Conservation (phyloP, 2,113 vertebrate genomes). For the Petroica traversi region DNA sequence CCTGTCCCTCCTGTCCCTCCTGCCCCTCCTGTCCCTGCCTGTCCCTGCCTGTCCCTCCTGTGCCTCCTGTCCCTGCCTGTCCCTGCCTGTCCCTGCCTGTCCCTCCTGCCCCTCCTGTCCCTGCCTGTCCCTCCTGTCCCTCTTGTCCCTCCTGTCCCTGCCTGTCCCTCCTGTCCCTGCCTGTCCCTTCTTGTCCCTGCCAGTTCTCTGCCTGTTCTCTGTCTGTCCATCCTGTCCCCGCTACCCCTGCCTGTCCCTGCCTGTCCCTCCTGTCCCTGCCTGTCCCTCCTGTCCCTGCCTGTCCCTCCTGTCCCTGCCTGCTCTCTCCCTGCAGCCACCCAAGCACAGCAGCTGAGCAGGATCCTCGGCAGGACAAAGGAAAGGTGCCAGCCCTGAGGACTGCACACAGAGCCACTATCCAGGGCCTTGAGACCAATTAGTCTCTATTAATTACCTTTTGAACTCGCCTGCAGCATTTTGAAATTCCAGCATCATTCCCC, state of each 20-base stretch:
- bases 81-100: too few species aligned
- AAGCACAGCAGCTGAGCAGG: neutral
- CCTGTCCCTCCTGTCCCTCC: neutral
- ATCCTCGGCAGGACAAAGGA: neutral
- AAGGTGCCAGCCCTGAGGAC: neutral
- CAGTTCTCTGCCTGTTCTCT: neutral
- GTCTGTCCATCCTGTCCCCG: neutral
- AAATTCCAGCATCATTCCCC: conserved; percentile 24
- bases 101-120: too few species aligned
- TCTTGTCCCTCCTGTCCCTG: neutral
- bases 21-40: neutral
- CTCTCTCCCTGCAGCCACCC: neutral
- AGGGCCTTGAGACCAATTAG: conserved; percentile 42
- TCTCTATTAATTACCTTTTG: conserved; percentile 38
- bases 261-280: neutral
- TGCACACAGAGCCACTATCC: neutral
- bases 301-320: neutral
- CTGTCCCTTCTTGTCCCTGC: neutral
- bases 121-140: neutral
- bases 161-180: neutral
- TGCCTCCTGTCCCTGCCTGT: neutral
- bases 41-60: neutral
- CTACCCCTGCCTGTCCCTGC: neutral
- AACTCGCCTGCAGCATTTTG: conserved; percentile 24
- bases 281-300: neutral